Conservation (phyloP, 2,113 vertebrate species). For the Neolamprologus kungweensis region DNA sequence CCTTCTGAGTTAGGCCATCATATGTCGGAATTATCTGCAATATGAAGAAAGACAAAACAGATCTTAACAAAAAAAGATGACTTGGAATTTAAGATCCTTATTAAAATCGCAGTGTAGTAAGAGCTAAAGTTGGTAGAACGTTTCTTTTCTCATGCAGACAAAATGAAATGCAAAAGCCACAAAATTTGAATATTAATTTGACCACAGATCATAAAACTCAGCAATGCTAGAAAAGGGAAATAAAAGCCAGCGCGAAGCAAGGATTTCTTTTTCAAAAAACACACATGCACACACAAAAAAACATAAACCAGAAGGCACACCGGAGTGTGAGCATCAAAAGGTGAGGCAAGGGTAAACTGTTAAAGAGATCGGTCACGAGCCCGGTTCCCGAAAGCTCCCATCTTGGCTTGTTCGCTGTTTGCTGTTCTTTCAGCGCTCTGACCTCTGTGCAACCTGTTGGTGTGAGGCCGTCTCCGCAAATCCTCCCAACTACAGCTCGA, state of each 20-base stretch:
- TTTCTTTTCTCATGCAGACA: not conserved
- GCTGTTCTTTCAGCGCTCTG: slow-evolving; percentile 12
- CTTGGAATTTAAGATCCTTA: not conserved
- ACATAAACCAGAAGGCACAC: not conserved
- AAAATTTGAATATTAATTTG: not conserved
- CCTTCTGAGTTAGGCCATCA: not conserved
- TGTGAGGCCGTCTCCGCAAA: not conserved
- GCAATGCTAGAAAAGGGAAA: not conserved
- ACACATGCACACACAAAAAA: not conserved
- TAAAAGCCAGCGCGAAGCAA: not conserved
- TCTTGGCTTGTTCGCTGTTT: slow-evolving; percentile 1
- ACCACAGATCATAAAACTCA: not conserved
- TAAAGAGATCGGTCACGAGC: not conserved
- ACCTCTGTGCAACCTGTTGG: slow-evolving; percentile 46
- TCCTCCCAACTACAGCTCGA: slow-evolving; percentile 6
- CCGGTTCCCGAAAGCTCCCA: not conserved
- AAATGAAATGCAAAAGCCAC: not conserved
- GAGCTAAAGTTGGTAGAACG: not conserved
- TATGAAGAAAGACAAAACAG: not conserved
- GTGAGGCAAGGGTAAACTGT: slow-evolving; percentile 6
- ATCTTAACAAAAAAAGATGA: not conserved
- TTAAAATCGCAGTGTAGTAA: not conserved
- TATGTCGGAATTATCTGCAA: not conserved
- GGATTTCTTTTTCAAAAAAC: not conserved
- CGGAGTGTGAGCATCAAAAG: not conserved